phyloP scores from a whole-genome alignment of 2,113 vertebrate species.

The Morone saxatilis region DNA sequence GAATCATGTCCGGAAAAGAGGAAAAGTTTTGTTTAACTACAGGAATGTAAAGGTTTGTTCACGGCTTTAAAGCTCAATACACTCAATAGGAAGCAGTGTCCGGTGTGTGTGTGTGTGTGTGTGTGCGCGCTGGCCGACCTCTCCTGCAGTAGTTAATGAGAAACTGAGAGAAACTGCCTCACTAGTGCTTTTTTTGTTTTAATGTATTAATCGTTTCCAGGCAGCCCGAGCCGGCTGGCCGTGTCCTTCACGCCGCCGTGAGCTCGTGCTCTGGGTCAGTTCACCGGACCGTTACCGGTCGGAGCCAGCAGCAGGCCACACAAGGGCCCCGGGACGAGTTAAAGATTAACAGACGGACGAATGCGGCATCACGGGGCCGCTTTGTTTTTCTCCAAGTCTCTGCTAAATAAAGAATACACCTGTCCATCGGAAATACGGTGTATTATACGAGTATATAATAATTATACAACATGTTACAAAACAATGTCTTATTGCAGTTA shows the following conservation, averaged over 20 bases:
- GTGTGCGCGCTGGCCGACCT: neutral
- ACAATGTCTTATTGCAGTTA: too few relatives aligned
- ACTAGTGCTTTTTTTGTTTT: constrained; percentile 34
- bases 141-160: constrained; percentile 61
- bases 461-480: neutral
- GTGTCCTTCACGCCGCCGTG: constrained; percentile 63
- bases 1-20: neutral
- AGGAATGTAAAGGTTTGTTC: neutral
- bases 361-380: constrained; percentile 31
- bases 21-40: neutral
- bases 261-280: constrained; percentile 58
- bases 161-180: constrained; percentile 53
- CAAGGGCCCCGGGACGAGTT: constrained; percentile 54
- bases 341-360: constrained; percentile 66
- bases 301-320: constrained; percentile 23
- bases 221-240: constrained; percentile 20
- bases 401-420: neutral
- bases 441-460: too few relatives aligned
- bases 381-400: constrained; percentile 25
- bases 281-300: constrained; percentile 58
- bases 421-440: too few relatives aligned
- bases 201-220: constrained; percentile 55
- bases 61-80: neutral
- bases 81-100: neutral
- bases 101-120: neutral